phyloP scores from a whole-genome alignment of 2,888 invertebrate species.

The Nemoura dubitans region DNA sequence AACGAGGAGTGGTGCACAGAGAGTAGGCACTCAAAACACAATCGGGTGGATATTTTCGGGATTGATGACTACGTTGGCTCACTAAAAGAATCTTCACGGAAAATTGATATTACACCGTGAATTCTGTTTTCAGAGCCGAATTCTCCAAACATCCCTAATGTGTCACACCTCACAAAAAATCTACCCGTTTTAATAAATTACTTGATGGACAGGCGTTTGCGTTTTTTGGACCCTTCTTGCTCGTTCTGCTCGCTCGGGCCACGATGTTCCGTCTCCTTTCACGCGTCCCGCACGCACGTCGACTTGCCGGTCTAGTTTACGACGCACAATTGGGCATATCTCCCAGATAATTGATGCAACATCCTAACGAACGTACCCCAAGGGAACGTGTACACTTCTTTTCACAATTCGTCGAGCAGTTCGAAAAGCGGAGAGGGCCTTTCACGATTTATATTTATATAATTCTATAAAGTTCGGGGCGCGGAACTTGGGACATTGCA shows the following conservation, averaged over 20 bases:
- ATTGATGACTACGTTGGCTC: not conserved
- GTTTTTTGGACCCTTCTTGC: not conserved
- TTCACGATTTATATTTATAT: not conserved
- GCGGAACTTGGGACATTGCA: not conserved
- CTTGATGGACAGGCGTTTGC: not conserved
- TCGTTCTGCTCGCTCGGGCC: not conserved
- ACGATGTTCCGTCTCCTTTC: not conserved
- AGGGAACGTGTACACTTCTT: not conserved
- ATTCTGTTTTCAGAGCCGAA: not conserved
- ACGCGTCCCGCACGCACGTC: not conserved
- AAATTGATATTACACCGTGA: not conserved
- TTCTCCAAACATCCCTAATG: constrained; percentile 2
- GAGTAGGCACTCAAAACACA: not conserved
- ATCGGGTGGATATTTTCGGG: not conserved
- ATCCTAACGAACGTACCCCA: not conserved
- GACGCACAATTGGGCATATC: not conserved
- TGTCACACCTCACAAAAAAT: not conserved
- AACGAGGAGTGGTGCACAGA: not conserved
- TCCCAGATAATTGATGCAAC: constrained; percentile 7
- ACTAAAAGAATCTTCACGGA: not conserved
- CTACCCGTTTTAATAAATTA: not conserved
- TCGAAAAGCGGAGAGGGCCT: not conserved
- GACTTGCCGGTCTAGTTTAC: not conserved
- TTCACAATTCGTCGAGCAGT: not conserved
- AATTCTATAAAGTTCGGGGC: not conserved